These are phyloP conservation scores for Chaenodraco wilsoni DNA, from an alignment of 2,797 vertebrate genomes.

Conservation along the genomic window DNA sequence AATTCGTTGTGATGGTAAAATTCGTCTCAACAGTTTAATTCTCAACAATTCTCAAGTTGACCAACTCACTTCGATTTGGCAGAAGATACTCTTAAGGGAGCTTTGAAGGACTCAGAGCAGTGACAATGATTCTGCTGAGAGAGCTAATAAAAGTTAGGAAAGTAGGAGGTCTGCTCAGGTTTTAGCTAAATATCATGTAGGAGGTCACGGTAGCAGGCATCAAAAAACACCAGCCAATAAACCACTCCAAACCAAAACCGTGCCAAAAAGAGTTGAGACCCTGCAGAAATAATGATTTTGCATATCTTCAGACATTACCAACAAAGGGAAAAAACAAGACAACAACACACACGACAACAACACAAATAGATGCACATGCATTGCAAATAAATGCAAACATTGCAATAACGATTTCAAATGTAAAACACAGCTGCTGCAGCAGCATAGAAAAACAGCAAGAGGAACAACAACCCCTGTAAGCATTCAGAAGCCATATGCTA, in stretches of 20 bases:
- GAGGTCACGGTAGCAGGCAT: neutral
- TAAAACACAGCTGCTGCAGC: neutral
- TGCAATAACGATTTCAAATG: neutral
- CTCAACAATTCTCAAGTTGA: neutral
- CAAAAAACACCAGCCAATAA: neutral
- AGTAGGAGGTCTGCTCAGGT: neutral
- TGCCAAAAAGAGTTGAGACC: neutral
- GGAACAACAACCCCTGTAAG: neutral
- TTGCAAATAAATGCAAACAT: neutral
- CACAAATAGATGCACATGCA: neutral
- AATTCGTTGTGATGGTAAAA: conserved; percentile 2
- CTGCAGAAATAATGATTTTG: neutral
- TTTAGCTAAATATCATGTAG: neutral
- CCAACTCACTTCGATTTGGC: neutral
- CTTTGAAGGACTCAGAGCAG: neutral
- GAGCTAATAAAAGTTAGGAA: neutral
- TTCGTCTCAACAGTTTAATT: conserved; percentile 21
- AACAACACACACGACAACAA: neutral
- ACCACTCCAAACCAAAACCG: neutral
- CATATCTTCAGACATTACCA: neutral
- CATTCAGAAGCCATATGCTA: neutral
- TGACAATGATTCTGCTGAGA: neutral
- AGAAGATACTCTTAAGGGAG: no score
- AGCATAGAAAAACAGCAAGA: neutral
- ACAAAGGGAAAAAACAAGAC: neutral